A percentile compares a stretch with the other conserved stretches of the same genome.
Evolutionary conservation across 2,113 vertebrate genomes (phyloP).

Genomic region (Hyperoodon ampullatus): DNA sequence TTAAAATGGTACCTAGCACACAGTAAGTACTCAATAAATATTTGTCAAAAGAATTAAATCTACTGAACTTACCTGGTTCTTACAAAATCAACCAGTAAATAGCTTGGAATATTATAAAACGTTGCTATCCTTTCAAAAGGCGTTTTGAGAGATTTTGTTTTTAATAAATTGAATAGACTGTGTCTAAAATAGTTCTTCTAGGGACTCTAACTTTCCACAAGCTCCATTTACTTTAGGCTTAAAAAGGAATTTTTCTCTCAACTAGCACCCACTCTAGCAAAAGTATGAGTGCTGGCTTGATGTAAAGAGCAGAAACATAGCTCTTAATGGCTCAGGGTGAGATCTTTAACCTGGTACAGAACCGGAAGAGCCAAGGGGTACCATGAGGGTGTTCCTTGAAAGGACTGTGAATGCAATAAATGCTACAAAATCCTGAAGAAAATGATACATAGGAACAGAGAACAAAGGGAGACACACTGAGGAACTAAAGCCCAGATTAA

Average conservation of each 20-base stretch:
- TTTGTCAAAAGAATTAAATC: conserved; percentile 5
- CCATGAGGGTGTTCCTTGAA: neutral
- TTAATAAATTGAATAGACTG: conserved; percentile 14
- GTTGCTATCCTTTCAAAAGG: neutral
- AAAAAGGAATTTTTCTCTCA: neutral
- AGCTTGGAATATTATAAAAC: neutral
- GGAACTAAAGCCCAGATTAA: neutral
- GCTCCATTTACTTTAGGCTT: neutral
- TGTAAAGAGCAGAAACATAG: neutral
- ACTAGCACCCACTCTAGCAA: neutral
- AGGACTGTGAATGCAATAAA: neutral
- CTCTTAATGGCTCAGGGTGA: neutral
- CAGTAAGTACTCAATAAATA: neutral
- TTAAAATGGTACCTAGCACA: neutral
- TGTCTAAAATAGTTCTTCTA: neutral
- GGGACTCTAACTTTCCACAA: neutral
- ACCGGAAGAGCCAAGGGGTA: neutral
- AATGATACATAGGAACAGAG: neutral
- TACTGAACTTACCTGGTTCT: neutral
- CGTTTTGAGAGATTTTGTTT: neutral
- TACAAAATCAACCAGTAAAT: neutral
- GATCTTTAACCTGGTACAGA: neutral
- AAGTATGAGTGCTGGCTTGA: neutral
- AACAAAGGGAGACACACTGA: neutral
- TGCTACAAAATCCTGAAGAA: conserved; percentile 1